These are phyloP conservation scores for Drosophila tripunctata DNA, from an alignment of 2,888 invertebrate species.

Conservation along the genomic window DNA sequence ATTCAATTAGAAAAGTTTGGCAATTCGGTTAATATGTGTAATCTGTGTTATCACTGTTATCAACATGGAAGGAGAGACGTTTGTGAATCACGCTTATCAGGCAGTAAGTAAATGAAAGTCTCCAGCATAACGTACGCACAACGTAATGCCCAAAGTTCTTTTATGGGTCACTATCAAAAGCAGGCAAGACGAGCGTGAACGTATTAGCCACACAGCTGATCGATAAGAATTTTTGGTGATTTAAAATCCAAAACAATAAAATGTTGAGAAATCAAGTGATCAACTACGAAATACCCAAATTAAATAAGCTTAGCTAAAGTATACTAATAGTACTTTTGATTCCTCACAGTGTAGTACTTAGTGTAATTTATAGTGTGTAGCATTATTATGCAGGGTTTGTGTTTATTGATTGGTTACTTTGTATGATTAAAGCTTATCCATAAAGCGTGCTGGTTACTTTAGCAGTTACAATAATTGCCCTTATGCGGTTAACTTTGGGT, in stretches of 20 bases:
- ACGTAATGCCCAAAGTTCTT: constrained; percentile 49
- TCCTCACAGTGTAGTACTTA: background rate
- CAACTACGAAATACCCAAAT: background rate
- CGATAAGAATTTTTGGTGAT: constrained; percentile 21
- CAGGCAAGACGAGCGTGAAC: constrained; percentile 60
- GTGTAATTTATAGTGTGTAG: too few relatives aligned
- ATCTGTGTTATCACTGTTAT: constrained; percentile 6
- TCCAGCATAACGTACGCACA: constrained; percentile 1
- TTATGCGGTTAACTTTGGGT: constrained; percentile 3
- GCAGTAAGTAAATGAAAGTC: background rate
- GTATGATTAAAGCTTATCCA: constrained; percentile 5
- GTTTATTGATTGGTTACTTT: too few relatives aligned
- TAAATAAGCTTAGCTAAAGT: too few relatives aligned
- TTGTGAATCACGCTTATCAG: constrained; percentile 24
- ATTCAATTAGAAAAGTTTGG: constrained; percentile 9
- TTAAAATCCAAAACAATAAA: constrained; percentile 1
- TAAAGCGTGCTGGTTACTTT: constrained; percentile 12
- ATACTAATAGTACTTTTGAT: background rate
- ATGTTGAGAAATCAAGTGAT: background rate
- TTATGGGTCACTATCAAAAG: constrained; percentile 53
- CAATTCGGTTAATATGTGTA: constrained; percentile 11
- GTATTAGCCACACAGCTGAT: background rate
- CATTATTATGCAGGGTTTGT: too few relatives aligned
- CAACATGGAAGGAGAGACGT: background rate
- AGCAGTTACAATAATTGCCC: constrained; percentile 34